A percentile compares a stretch with the other conserved stretches of the same genome.
These are phyloP conservation scores for Pollenia griseotomentosa DNA, from an alignment of 2,888 invertebrate species.

Conservation along the genomic window DNA sequence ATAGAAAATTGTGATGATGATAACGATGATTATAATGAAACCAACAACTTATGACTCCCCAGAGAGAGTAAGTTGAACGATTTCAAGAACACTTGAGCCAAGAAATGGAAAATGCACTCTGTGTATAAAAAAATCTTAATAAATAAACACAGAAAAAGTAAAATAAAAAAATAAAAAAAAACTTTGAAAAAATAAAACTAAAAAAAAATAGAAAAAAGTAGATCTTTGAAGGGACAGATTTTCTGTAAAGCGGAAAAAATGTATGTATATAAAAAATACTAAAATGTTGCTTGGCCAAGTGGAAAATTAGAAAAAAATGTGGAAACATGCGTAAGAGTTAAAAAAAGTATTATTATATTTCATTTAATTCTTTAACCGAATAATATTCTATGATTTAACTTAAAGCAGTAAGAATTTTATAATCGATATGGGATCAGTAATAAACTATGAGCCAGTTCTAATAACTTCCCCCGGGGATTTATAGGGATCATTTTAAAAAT, in stretches of 20 bases:
- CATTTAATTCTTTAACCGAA: neutral
- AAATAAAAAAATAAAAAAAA: neutral
- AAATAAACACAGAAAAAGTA: constrained; percentile 22
- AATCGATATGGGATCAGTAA: no score
- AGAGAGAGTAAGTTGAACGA: constrained; percentile 58
- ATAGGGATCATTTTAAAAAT: no score
- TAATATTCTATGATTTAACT: neutral
- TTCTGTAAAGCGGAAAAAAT: neutral
- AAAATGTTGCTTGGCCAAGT: constrained; percentile 31
- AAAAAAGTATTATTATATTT: neutral
- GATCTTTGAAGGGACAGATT: neutral
- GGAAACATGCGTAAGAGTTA: neutral
- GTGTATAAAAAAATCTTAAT: constrained; percentile 35
- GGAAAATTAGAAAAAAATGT: constrained; percentile 47
- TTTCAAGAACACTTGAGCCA: constrained; percentile 50
- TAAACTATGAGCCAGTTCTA: no score
- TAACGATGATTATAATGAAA: constrained; percentile 34
- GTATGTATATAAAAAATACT: neutral
- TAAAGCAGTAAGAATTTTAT: no score
- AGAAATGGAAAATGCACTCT: constrained; percentile 11
- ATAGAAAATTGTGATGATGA: constrained; percentile 24
- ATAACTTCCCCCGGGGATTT: no score
- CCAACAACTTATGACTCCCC: constrained; percentile 61
- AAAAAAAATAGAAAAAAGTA: neutral
- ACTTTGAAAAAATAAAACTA: neutral